Base-by-base conservation (phyloP, 2,888 invertebrate genomes). In the Sialis fuliginosa region DNA sequence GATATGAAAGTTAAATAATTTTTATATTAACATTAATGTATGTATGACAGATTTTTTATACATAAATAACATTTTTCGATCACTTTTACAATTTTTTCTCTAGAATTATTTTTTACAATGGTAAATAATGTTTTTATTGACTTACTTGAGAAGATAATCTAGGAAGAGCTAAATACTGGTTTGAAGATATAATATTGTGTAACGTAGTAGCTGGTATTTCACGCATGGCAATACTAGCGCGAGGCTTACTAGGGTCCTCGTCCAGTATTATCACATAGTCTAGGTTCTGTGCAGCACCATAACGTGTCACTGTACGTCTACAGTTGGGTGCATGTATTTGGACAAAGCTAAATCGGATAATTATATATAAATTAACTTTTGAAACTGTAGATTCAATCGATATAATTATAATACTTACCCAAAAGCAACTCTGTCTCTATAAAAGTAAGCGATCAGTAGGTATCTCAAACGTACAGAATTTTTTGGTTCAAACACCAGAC, bases 61-160 rank as follows among this genome's bases (percentile, higher is more conserved):
- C 22, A 22, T 22, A 22, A 22, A 22, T 22, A 22, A 22, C 22
- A 22, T 22, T 22, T 22, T 22, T 22, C 22, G 22, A 22, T 22
- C 22, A 22, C 22, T 22, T 22, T 22, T 22, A 22, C 22, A 2
- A 22, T 22, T 22, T 22, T 4, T 22, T 22, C 22, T 22, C 9
- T 39, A 40, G 35, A 10, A 45, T 41, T 34, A 12, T 12, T 12
- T 30, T 42, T 39, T 47, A 39, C 43, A 42, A 43, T 33, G 41
- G 6, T 45, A 35, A 57, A 22, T 22, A 22, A 22, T 22, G 22
- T 22, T 22, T 22, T 22, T 4, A 22, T 2, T 22, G 4, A 4
- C 71, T 67, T 54, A 79, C 87, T 73, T 93, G 93, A n/a, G 92
- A 92, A 0, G 92, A 92, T 6, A 96, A 69, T 47, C 95, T 69